Evolutionary conservation across 2,888 invertebrate genomes (phyloP).

Genomic region (Elmis aenea): DNA sequence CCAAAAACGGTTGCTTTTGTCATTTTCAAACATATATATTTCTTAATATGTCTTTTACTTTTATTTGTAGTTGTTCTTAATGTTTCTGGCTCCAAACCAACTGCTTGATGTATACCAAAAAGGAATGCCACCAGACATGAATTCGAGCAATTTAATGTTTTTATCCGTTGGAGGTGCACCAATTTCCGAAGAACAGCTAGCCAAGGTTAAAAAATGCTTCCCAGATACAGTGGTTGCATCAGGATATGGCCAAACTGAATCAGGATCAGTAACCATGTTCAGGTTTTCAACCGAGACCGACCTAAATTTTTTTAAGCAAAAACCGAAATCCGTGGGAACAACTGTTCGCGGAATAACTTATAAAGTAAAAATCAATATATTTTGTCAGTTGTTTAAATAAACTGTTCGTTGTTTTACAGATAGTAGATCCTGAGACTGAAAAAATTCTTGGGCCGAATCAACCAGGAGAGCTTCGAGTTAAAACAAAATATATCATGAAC

Average conservation of each 20-base stretch:
- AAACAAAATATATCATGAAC: constrained; percentile 39
- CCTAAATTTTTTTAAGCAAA: neutral
- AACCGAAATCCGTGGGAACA: neutral
- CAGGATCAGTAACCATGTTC: neutral
- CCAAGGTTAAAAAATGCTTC: neutral
- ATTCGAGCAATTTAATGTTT: too few species aligned
- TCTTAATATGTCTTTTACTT: too few species aligned
- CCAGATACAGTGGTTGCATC: neutral
- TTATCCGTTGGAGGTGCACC: neutral
- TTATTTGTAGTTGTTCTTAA: constrained; percentile 7
- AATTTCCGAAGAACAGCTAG: neutral
- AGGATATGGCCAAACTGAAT: constrained; percentile 1
- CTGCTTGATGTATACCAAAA: too few species aligned
- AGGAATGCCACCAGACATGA: too few species aligned
- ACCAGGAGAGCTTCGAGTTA: constrained; percentile 51
- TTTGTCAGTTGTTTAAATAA: too few species aligned
- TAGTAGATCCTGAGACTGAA: constrained; percentile 45
- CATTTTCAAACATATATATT: too few species aligned
- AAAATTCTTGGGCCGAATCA: constrained; percentile 46
- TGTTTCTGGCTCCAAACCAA: constrained; percentile 1
- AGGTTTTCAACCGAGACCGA: neutral
- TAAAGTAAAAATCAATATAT: too few species aligned
- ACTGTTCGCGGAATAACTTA: neutral
- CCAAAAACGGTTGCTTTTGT: too few species aligned
- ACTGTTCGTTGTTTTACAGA: constrained; percentile 30